phyloP scores from a whole-genome alignment of 92 coral and sea anemone species.

The Anthopleura xanthogrammica region DNA sequence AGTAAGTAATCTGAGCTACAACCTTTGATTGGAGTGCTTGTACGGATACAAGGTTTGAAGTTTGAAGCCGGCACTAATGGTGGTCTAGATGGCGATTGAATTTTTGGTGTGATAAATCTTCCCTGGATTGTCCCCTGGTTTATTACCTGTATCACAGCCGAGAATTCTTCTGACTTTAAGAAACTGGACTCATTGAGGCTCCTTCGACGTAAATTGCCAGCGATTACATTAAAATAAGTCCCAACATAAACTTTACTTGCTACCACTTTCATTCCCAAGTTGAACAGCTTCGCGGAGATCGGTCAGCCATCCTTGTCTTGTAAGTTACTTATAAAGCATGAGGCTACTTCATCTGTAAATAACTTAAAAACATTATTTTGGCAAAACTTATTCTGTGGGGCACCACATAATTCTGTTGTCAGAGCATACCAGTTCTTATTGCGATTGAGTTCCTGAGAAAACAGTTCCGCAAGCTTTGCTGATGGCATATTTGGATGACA shows the following conservation, averaged over 20 bases:
- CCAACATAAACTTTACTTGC: conserved; percentile 7
- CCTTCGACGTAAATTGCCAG: conserved; percentile 18
- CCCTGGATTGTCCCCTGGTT: background rate
- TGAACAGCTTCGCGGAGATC: background rate
- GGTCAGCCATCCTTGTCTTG: conserved; percentile 22
- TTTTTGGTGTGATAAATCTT: no score
- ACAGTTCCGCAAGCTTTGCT: background rate
- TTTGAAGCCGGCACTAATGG: no score
- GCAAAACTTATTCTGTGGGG: background rate
- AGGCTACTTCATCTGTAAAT: background rate
- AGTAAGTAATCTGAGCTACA: background rate
- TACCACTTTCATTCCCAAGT: background rate
- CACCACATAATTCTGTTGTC: conserved; percentile 7
- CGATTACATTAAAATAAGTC: conserved; percentile 5
- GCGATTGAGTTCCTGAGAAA: conserved; percentile 4
- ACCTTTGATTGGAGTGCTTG: background rate
- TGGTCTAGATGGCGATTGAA: background rate
- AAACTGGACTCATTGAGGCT: background rate
- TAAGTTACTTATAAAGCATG: background rate
- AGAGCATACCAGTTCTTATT: conserved; percentile 22
- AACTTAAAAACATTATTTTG: background rate
- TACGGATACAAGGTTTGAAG: background rate
- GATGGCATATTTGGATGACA: no score
- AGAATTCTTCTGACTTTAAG: background rate
- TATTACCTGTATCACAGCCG: background rate